Evolutionary conservation across 2,797 vertebrate species (phyloP), one percentile per base, ranked within the genome.

Genomic region (Phrynocephalus vlangalii): DNA sequence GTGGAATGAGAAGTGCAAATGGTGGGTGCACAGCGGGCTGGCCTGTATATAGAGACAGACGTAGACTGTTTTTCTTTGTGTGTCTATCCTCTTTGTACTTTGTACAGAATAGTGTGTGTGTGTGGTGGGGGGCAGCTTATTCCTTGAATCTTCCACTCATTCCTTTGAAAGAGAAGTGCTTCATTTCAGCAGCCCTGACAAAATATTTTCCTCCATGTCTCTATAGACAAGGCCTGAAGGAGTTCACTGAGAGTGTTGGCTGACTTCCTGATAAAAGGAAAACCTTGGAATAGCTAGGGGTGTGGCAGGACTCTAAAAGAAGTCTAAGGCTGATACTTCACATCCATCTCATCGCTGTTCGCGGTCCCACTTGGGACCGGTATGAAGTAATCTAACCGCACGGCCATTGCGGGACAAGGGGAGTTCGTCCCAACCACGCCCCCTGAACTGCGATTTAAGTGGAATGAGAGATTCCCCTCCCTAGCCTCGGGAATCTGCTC

Each of bases 1-100:
- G 71, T 30, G 82, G 78, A 88, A 88, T 10, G 60, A 88, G 79
- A 56, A 50, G 66, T 68, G 63, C 26, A 77, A 60, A 82, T 76
- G 56, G 30, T 60, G 16, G 44, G 26, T 38, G 18, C 38, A 66
- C 20, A 76, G 63, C 30, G 68, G 71, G 72, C 18, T n/a, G 30
- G 76, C 33, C 26, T 81, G 48, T 56, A 9, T 5, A 20, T n/a
- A 50, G n/a, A 79, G 16, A 28, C 18, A 38, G 67, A 79, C 63
- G 22, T 15, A 68, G 26, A 26, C 18, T 22, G 20, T 48, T n/a
- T 20, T 48, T 60, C 15, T 15, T 6, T 83, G 30, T 50, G 6
- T 24, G 18, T 9, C 33, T 22, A 63, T 66, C 24, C 30, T 60
- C 22, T 13, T 5, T 79, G 30, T 70, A 4, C 26, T 9, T 24